Evolutionary conservation across 2,888 invertebrate species (phyloP), one percentile per base, ranked within the genome.

Genomic region (Drosophila histrio): DNA sequence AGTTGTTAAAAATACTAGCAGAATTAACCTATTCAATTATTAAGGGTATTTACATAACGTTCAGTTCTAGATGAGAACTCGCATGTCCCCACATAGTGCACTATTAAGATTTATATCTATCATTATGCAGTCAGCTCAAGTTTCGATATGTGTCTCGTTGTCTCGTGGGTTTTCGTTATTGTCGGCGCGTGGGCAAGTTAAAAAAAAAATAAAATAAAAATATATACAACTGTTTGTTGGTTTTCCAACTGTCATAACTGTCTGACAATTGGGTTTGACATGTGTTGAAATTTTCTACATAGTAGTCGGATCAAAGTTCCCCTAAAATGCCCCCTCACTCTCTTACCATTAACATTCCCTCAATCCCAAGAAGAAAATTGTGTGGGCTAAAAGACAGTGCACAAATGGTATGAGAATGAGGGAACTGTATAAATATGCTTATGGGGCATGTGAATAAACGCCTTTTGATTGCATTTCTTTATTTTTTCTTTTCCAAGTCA

Each of bases 261-360:
- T 68, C 69, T 78, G 74, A 38, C 72, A 77, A 72, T 67, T 74
- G 68, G 38, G 19, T 47, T 60, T 60, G 72, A 77, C 77, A 73
- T 77, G 72, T 76, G 77, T 62, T 67, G 78, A 78, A 67, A 67
- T 58, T 41, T 17, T 50, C 15, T 9, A 38, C 39, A 46, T 53
- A 41, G n/a, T n/a, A n/a, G n/a, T n/a, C n/a, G 50, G 50, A 77
- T 72, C 57, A 46, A 56, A 38, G 3, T 28, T n/a, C 6, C 8
- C 46, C 15, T 24, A n/a, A n/a, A n/a, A n/a, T n/a, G n/a, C n/a
- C 11, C 15, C 9, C 24, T 13, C 9, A 9, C 30, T 8, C 41
- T 19, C 13, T 8, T 21, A 3, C 0, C 21, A 2, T 17, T 11
- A 8, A 21, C 39, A 49, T 34, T 8, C 22, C 28, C 28, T 2